These are phyloP conservation scores for Drosophila miranda DNA, from an alignment of 1,140 invertebrate species.

Conservation along the genomic window DNA sequence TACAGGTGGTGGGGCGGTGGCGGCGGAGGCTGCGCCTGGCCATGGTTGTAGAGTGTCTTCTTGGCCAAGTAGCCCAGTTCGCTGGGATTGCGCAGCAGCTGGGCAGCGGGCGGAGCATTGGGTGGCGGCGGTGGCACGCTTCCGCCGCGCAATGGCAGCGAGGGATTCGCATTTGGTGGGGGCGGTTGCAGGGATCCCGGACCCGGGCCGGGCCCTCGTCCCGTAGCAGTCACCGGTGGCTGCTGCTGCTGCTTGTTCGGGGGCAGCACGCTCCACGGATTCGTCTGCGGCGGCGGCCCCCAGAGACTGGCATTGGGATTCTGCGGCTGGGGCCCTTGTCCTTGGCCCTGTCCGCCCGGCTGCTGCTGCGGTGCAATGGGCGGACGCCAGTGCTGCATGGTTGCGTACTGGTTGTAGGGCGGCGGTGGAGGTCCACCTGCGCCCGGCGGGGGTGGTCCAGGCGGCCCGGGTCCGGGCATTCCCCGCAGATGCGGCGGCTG, in stretches of 20 bases:
- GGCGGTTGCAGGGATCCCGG: slow-evolving; percentile 40
- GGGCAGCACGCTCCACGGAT: slow-evolving; percentile 79
- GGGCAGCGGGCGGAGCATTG: slow-evolving; percentile 48
- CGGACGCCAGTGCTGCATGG: slow-evolving; percentile 71
- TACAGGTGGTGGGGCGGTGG: slow-evolving; percentile 68
- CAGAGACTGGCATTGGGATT: slow-evolving; percentile 80
- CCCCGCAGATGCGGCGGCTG: slow-evolving; percentile 59
- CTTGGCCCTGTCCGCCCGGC: slow-evolving; percentile 33
- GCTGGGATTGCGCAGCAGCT: slow-evolving; percentile 70
- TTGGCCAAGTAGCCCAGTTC: slow-evolving; percentile 73
- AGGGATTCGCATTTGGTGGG: slow-evolving; percentile 43
- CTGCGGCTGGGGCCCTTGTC: slow-evolving; percentile 48
- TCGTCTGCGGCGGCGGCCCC: slow-evolving; percentile 78
- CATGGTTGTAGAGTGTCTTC: slow-evolving; percentile 72
- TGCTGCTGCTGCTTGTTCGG: slow-evolving; percentile 64
- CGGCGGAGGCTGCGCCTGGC: slow-evolving; percentile 56
- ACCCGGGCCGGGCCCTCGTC: slow-evolving; percentile 49
- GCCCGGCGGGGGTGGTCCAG: slow-evolving; percentile 28
- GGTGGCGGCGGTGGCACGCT: slow-evolving; percentile 66
- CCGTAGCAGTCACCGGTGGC: slow-evolving; percentile 48
- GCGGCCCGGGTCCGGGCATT: slow-evolving; percentile 43
- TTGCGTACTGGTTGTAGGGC: slow-evolving; percentile 63
- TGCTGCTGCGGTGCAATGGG: slow-evolving; percentile 54
- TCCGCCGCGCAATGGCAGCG: slow-evolving; percentile 63
- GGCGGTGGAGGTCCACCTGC: slow-evolving; percentile 58